phyloP scores from a whole-genome alignment of 2,113 vertebrate genomes.

The Hippocampus guttulatus region DNA sequence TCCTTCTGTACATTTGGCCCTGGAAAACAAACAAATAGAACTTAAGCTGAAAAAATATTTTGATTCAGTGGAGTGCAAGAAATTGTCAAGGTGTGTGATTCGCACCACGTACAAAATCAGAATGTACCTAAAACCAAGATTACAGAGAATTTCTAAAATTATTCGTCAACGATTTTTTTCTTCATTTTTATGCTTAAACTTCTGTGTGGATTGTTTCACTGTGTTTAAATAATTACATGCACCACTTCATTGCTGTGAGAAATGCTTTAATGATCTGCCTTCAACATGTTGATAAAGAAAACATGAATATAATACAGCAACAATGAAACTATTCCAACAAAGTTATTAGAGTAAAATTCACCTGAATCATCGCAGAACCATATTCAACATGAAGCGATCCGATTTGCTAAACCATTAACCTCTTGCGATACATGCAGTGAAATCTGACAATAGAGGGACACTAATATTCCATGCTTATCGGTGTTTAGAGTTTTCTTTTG shows the following conservation, averaged over 20 bases:
- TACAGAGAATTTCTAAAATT: background rate
- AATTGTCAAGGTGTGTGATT: background rate
- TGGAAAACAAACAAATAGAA: background rate
- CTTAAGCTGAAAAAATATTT: background rate
- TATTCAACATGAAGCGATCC: background rate
- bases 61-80: background rate
- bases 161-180: background rate
- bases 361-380: background rate
- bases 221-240: background rate
- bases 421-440: background rate
- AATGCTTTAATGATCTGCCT: background rate
- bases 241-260: background rate
- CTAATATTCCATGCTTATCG: background rate
- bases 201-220: background rate
- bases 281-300: background rate
- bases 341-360: background rate
- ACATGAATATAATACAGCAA: background rate
- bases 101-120: background rate
- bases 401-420: background rate
- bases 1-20: background rate
- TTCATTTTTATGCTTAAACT: background rate
- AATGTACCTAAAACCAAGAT: background rate
- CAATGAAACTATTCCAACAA: background rate
- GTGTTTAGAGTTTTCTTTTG: background rate
- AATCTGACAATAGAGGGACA: background rate